Evolutionary conservation across 2,797 vertebrate species (phyloP), one percentile per base, ranked within the genome.

Genomic region (Malacoctenus gilli): DNA sequence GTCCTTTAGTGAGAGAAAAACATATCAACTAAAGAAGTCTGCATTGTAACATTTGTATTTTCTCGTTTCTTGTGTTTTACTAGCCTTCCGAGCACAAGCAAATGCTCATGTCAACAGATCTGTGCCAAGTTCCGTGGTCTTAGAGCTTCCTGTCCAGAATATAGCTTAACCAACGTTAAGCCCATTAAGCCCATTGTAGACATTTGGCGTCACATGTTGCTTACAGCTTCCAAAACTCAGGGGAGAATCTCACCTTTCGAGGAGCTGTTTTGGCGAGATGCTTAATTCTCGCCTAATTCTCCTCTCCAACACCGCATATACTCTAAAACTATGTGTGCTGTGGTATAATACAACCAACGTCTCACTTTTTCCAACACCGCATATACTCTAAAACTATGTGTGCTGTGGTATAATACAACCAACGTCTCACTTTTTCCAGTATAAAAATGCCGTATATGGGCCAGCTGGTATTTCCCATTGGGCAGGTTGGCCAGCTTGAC

Each of bases 401-500:
- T 8, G 22, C 22, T 23, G 22, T 23, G 22, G 25, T 28, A 4
- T 9, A 68, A 55, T 23, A 18, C 39, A 51, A 42, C 62, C 42
- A 72, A 73, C 32, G 79, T 47, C 64, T 81, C 55, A 39, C 25
- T 61, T 71, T n/a, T 69, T 55, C 47, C 41, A 65, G 52, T 79
- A 63, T 73, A 85, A 82, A 66, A 80, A 82, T 49, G 74, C 67
- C 56, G 64, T 80, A 71, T 83, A 79, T 61, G 43, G 60, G 77
- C 77, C 60, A 52, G 59, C 63, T 71, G 61, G 72, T 77, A 82
- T 86, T 82, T 89, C 87, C 87, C 84, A 55, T 54, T 1, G 77
- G 86, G 72, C 69, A 46, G 60, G 62, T 85, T 83, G 82, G 81
- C 80, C 80, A 87, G 76, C 68, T 61, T 83, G 85, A 90, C 88